Conservation (phyloP, 2,113 vertebrate species). For the Tor tambroides region DNA sequence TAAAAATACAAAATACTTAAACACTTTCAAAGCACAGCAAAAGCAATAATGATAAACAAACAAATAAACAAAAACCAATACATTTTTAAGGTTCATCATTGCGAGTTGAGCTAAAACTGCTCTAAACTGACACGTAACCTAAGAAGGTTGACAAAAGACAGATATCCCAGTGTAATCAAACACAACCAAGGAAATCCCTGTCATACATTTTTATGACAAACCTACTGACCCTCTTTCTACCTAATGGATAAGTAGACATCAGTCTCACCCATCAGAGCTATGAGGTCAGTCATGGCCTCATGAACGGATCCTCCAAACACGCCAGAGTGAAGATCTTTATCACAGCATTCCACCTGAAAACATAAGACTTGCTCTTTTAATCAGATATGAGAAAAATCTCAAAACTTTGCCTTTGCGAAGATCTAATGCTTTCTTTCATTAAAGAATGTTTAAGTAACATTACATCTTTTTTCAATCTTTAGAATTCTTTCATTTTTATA, state of each 20-base stretch:
- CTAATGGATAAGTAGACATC: background rate
- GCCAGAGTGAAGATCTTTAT: conserved; percentile 93
- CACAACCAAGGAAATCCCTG: background rate
- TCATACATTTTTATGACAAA: background rate
- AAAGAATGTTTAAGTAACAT: no score
- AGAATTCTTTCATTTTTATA: no score
- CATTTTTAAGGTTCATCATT: no score
- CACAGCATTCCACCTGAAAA: conserved; percentile 80
- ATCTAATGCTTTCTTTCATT: no score
- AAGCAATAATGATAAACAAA: background rate
- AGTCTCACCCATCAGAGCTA: conserved; percentile 87
- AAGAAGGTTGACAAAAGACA: background rate
- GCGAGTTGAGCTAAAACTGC: background rate
- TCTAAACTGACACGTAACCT: background rate
- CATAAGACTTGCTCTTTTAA: background rate
- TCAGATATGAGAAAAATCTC: background rate
- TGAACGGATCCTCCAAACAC: conserved; percentile 95
- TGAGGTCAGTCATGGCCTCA: conserved; percentile 95
- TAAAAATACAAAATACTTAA: conserved; percentile 57
- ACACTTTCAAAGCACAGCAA: background rate
- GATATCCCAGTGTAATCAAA: background rate
- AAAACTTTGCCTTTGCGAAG: background rate
- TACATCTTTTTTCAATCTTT: no score
- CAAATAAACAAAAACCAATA: background rate
- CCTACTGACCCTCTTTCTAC: background rate